A percentile compares a stretch with the other conserved stretches of the same genome.
These are phyloP conservation scores for Lathronympha strigana DNA, from an alignment of 2,888 invertebrate genomes.

Conservation along the genomic window DNA sequence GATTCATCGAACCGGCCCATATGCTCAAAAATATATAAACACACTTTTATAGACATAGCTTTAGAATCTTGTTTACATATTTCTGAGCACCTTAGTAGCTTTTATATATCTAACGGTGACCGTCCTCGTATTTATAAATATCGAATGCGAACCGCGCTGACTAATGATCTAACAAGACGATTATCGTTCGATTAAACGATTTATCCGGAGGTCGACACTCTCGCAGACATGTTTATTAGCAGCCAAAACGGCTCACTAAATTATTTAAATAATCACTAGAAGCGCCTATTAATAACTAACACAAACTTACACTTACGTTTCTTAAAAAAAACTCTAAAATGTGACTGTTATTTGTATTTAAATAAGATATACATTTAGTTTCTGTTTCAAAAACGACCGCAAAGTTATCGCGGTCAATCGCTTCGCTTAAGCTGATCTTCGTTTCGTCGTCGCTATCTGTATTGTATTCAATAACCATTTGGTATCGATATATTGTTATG, in stretches of 20 bases:
- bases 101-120: too few relatives aligned
- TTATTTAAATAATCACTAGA: constrained; percentile 61
- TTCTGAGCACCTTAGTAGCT: too few relatives aligned
- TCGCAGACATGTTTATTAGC: constrained; percentile 66
- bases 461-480: constrained; percentile 74
- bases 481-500: constrained; percentile 78
- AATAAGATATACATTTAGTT: background rate
- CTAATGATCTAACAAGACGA: constrained; percentile 43
- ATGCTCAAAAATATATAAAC: too few relatives aligned
- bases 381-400: background rate
- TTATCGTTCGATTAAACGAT: constrained; percentile 44
- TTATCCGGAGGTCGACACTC: constrained; percentile 44
- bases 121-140: constrained; percentile 15
- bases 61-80: too few relatives aligned
- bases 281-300: constrained; percentile 57
- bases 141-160: constrained; percentile 32
- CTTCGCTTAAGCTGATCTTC: constrained; percentile 55
- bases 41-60: too few relatives aligned
- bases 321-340: background rate
- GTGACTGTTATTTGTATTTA: background rate
- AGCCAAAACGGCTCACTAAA: constrained; percentile 61
- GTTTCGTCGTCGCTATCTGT: constrained; percentile 63
- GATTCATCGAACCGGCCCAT: too few relatives aligned
- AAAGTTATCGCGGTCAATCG: constrained; percentile 36
- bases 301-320: constrained; percentile 44